Conservation (phyloP, 2,888 invertebrate species). For the Brachynemurus nebulosus region DNA sequence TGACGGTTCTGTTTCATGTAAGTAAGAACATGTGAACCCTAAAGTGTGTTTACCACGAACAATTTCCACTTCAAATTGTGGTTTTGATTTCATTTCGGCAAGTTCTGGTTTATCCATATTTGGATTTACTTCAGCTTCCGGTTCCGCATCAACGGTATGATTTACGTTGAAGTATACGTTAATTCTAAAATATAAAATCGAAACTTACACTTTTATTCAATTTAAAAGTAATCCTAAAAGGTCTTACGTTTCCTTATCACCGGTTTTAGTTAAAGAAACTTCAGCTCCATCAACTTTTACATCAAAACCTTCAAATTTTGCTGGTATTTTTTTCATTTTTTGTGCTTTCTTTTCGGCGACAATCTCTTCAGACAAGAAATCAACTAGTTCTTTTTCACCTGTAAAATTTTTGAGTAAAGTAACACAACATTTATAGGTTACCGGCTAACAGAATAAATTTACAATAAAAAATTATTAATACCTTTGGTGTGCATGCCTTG, state of each 20-base stretch:
- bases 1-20: slow-evolving; percentile 26
- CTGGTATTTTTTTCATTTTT: slow-evolving; percentile 58
- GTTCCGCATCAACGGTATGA: slow-evolving; percentile 80
- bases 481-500: slow-evolving; percentile 57
- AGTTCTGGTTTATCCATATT: slow-evolving; percentile 55
- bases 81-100: slow-evolving; percentile 79
- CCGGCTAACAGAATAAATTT: background rate
- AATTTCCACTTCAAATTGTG: slow-evolving; percentile 82
- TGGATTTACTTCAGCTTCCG: slow-evolving; percentile 48
- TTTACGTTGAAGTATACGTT: slow-evolving; percentile 82
- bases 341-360: slow-evolving; percentile 76
- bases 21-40: slow-evolving; percentile 74
- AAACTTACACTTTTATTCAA: background rate
- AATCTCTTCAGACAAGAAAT: slow-evolving; percentile 89
- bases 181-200: slow-evolving; percentile 39
- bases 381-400: slow-evolving; percentile 79
- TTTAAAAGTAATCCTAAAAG: background rate
- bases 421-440: background rate
- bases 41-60: slow-evolving; percentile 61
- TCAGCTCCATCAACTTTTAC: slow-evolving; percentile 71
- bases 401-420: slow-evolving; percentile 13
- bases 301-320: slow-evolving; percentile 67
- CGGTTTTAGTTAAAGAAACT: slow-evolving; percentile 63
- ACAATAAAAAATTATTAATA: slow-evolving; percentile 24
- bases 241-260: slow-evolving; percentile 51